Evolutionary conservation across 64 coral and sea anemone species (phyloP), one percentile per base, ranked within the genome.

Genomic region (Actinia tenebrosa): DNA sequence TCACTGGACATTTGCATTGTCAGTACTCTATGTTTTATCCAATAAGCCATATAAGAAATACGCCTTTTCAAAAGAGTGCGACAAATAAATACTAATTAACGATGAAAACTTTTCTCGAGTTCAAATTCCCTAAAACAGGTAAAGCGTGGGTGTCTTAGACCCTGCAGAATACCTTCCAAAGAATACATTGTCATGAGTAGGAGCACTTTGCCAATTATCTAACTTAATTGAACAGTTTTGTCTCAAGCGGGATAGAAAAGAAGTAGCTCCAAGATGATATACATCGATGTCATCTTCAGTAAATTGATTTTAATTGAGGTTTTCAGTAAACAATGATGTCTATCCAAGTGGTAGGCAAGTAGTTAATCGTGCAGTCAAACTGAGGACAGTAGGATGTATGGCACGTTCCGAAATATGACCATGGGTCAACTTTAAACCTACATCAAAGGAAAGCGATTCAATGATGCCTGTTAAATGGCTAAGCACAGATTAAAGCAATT

Each of bases 401-500:
- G 69, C 69, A 75, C 69, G 69, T 75, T 75, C 69, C 69, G 42
- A 10, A 42, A 42, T 5, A 75, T 30, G 69, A 75, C 69, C 26
- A 30, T 75, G 69, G 26, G 69, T 75, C 27, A 75, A 27, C 69
- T 75, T 30, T 30, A 7, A 14, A 14, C 69, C 42, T 9, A 75
- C 69, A 30, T 75, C 69, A 75, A 75, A 75, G 69, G 26, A 75
- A 75, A 75, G 69, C 69, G 69, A 13, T 26, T 75, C 26, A 4
- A 37, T 75, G 27, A 75, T 75, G 69, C 69, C 69, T 75, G 27
- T 75, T 75, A 75, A 2, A 75, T 15, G 13, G 26, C 13, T 75
- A 75, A 75, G 69, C 23, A 75, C 69, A 75, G 69, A 75, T 69
- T 69, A 69, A 69, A 69, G 64, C 64, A 69, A 69, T 69, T 69